Base-by-base conservation (phyloP, 2,113 vertebrate genomes). In the Saccopteryx leptura region DNA sequence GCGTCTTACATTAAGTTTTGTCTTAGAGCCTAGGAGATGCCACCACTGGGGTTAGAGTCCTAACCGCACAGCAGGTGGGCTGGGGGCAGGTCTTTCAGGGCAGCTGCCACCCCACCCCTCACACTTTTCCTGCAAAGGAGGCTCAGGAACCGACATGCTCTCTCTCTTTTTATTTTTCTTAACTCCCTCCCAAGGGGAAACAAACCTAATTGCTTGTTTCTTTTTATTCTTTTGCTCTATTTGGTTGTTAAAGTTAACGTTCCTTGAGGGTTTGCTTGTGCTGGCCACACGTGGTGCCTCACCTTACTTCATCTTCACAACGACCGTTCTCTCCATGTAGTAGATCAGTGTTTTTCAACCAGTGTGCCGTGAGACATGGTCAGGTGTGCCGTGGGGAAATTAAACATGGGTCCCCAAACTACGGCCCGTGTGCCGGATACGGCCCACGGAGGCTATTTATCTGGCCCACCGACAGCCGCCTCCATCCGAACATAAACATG, bases 271-370 rank as follows among this genome's bases (percentile, higher is more conserved):
- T 56, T 80, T 58, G 52, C 65, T 39, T 19, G 4, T 28, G 26
- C 66, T 1, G 2, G 50, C 24, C 48, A 15, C 24, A 28, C 1
- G 13, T 0, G 13, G 13, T 0, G 13, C 1, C 2, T 74, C 48
- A 15, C 21, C 21, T 60, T 23, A 18, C 33, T 71, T 48, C 58
- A 46, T 13, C 46, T 50, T 56, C 56, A 71, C 15, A 5, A 15
- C 11, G 11, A 7, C 24, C 26, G 48, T 39, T 24, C 33, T 14
- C 2, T 11, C 61, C 39, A 39, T 39, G 39, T 39, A 3, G 39
- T 39, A 39, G 39, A 39, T 2, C 39, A 39, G 39, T 39, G 39
- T 39, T 39, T 39, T 39, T 39, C 39, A 39, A 39, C 39, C 39
- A 39, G 39, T 39, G 39, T 39, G 39, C 39, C 39, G 39, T 39